Percentiles rank a stretch among this genome's conserved stretches.
phyloP scores from a whole-genome alignment of 2,797 vertebrate species.

The Mastacembelus armatus region DNA sequence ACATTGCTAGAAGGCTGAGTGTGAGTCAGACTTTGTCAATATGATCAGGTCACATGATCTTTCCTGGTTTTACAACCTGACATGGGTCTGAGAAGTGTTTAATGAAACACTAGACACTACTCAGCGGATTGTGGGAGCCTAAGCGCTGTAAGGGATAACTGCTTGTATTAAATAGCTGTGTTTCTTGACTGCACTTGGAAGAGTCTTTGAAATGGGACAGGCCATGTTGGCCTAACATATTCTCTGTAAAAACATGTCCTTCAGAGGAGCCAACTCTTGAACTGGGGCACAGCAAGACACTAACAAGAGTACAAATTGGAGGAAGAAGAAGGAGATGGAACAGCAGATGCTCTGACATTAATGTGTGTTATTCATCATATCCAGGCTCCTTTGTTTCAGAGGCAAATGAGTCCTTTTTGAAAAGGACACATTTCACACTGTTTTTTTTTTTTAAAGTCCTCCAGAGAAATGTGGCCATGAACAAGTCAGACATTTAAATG shows the following conservation, averaged over 20 bases:
- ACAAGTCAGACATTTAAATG: not conserved
- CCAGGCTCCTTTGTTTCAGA: slow-evolving; percentile 21
- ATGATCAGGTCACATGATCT: not conserved
- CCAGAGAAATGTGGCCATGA: slow-evolving; percentile 3
- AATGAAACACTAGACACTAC: not conserved
- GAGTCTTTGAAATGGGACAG: slow-evolving; percentile 21
- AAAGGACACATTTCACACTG: not conserved
- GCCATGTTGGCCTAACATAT: not conserved
- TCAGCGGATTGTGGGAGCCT: not conserved
- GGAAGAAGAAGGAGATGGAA: slow-evolving; percentile 7
- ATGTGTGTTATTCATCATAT: slow-evolving; percentile 24
- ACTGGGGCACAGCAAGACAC: slow-evolving; percentile 35
- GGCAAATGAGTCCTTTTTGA: slow-evolving; percentile 12
- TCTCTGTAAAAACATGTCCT: slow-evolving; percentile 13
- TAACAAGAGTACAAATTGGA: slow-evolving; percentile 5
- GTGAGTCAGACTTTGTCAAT: slow-evolving; percentile 7
- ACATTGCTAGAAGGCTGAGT: not conserved
- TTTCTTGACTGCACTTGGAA: not conserved
- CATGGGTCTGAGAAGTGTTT: not conserved
- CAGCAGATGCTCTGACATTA: slow-evolving; percentile 18
- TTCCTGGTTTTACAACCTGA: slow-evolving; percentile 6
- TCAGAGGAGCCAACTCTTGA: slow-evolving; percentile 23
- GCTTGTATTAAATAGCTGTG: not conserved
- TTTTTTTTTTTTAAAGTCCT: slow-evolving; percentile 9
- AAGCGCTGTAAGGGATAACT: not conserved